Evolutionary conservation across 2,113 vertebrate species (phyloP).

Genomic region (Lycocorax pyrrhopterus): DNA sequence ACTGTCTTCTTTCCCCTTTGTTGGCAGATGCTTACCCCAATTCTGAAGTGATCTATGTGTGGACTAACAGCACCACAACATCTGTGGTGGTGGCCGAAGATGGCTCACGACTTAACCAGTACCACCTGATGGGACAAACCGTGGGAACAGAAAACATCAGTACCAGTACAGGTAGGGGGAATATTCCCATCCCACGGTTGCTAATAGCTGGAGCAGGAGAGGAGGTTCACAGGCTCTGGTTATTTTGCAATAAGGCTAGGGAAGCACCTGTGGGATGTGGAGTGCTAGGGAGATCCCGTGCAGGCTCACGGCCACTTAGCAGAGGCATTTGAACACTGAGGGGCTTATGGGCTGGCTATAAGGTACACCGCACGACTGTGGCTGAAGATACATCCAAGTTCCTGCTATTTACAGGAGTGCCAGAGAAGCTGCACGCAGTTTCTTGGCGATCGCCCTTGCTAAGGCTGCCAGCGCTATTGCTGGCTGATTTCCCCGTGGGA

Average conservation of each 20-base stretch:
- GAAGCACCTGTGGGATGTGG: not conserved
- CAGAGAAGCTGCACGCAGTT: not conserved
- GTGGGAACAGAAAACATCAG: slow-evolving; percentile 91
- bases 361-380: not conserved
- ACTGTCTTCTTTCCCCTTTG: not conserved
- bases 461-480: not conserved
- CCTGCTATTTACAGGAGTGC: not conserved
- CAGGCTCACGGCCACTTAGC: not conserved
- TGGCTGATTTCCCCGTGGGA: not conserved
- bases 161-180: slow-evolving; percentile 87
- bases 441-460: not conserved
- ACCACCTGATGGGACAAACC: slow-evolving; percentile 90
- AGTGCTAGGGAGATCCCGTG: not conserved
- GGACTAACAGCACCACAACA: slow-evolving; percentile 85
- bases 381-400: not conserved
- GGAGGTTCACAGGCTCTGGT: not conserved
- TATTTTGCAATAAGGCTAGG: not conserved
- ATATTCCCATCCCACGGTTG: not conserved
- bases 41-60: slow-evolving; percentile 92
- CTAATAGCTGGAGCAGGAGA: not conserved
- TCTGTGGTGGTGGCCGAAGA: slow-evolving; percentile 96
- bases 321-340: not conserved
- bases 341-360: not conserved
- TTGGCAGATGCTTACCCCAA: slow-evolving; percentile 90
- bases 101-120: slow-evolving; percentile 93